A percentile compares a stretch with the other conserved stretches of the same genome.
Evolutionary conservation across 2,797 vertebrate species (phyloP).

Genomic region (Carapus acus): DNA sequence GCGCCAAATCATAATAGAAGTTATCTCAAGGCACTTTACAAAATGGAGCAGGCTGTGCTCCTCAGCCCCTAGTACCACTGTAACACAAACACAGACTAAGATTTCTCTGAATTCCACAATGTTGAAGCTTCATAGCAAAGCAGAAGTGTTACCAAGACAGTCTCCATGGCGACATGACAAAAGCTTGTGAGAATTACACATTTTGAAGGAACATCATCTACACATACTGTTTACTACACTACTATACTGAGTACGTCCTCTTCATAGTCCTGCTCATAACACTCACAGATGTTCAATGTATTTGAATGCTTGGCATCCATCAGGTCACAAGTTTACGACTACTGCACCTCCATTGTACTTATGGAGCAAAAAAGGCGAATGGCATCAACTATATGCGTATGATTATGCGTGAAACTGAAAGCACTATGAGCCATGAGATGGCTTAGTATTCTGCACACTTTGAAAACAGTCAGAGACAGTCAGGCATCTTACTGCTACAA

Average conservation of each 20-base stretch:
- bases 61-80: constrained; percentile 39
- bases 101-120: constrained; percentile 11
- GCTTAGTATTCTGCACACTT: constrained; percentile 29
- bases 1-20: no score
- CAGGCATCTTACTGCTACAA: no score
- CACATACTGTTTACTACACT: no score
- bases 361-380: constrained; percentile 5
- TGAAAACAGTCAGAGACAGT: constrained; percentile 28
- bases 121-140: background rate
- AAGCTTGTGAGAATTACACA: constrained; percentile 46
- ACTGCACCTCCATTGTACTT: no score
- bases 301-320: no score
- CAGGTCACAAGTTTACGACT: no score
- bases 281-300: no score
- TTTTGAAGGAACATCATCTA: constrained; percentile 20
- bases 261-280: no score
- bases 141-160: constrained; percentile 12
- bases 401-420: constrained; percentile 64
- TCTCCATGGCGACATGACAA: constrained; percentile 67
- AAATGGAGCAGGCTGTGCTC: no score
- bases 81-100: constrained; percentile 39
- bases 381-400: constrained; percentile 48
- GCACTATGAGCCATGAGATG: constrained; percentile 30
- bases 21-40: no score
- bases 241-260: no score